These are phyloP conservation scores for Hyposoter didymator DNA, from an alignment of 2,888 invertebrate species.

Conservation along the genomic window DNA sequence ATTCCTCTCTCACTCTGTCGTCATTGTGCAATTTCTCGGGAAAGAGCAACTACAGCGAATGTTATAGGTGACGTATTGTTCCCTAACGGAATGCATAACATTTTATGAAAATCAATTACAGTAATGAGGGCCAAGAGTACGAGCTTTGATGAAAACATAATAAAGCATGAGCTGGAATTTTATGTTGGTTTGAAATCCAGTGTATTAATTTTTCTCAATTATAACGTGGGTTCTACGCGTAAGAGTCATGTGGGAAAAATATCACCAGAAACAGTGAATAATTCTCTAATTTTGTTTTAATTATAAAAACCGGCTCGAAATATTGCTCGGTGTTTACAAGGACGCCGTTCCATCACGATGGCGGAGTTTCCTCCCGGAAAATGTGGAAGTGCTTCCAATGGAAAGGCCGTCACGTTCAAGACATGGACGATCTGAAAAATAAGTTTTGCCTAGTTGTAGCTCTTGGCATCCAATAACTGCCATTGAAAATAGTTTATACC, in stretches of 20 bases:
- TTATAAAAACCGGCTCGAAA: neutral
- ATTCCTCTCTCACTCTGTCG: constrained; percentile 9
- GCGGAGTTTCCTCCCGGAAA: neutral
- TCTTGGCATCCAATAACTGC: neutral
- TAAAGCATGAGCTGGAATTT: neutral
- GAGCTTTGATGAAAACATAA: neutral
- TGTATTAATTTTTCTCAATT: neutral
- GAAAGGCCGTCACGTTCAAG: neutral
- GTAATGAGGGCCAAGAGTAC: constrained; percentile 5
- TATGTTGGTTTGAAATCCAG: neutral
- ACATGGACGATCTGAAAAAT: neutral
- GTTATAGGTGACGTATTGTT: constrained; percentile 35
- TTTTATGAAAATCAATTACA: constrained; percentile 38
- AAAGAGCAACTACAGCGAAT: neutral
- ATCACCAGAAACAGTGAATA: no score
- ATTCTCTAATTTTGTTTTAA: neutral
- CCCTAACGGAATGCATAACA: constrained; percentile 38
- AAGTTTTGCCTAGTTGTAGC: neutral
- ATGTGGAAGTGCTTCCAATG: neutral
- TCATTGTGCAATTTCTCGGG: constrained; percentile 52
- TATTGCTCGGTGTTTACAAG: neutral
- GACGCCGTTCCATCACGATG: neutral
- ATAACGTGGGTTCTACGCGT: no score
- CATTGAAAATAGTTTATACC: neutral
- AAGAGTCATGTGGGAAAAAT: no score